These are phyloP conservation scores for Anoplopoma fimbria DNA, from an alignment of 2,113 vertebrate genomes.

Conservation along the genomic window DNA sequence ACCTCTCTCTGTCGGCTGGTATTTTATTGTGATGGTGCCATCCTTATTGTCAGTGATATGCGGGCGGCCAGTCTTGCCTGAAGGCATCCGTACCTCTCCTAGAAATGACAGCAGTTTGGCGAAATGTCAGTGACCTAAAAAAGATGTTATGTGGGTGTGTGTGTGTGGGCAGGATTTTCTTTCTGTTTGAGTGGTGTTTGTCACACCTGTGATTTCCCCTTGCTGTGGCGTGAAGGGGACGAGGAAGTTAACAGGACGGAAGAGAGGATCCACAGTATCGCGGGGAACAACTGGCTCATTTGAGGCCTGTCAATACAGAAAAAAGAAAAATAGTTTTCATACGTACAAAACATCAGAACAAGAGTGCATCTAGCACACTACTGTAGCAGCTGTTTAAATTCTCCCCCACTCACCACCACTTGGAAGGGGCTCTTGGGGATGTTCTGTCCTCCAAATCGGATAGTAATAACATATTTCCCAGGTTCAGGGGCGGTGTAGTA, in stretches of 20 bases:
- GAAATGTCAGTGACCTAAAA: constrained; percentile 45
- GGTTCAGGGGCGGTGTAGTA: constrained; percentile 94
- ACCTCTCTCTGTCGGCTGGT: constrained; percentile 91
- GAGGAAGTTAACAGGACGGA: constrained; percentile 94
- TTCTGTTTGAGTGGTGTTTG: constrained; percentile 4
- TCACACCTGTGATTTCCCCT: constrained; percentile 94
- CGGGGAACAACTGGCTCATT: constrained; percentile 90
- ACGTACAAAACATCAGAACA: constrained; percentile 8
- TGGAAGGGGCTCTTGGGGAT: constrained; percentile 95
- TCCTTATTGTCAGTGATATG: constrained; percentile 96
- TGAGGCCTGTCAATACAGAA: constrained; percentile 84
- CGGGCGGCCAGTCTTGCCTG: constrained; percentile 91
- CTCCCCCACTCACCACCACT: constrained; percentile 85
- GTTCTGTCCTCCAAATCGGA: constrained; percentile 93
- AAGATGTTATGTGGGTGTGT: constrained; percentile 6
- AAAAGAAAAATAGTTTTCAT: constrained; percentile 33
- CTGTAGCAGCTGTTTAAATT: background rate
- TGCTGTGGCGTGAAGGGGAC: constrained; percentile 95
- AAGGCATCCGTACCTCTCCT: constrained; percentile 98
- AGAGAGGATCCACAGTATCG: constrained; percentile 88
- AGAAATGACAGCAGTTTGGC: constrained; percentile 28
- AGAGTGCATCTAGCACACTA: background rate
- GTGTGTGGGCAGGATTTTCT: background rate
- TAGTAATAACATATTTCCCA: constrained; percentile 93
- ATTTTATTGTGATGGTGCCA: constrained; percentile 94